Base-by-base conservation (phyloP, 92 coral and sea anemone species). In the Zoanthus gigantus region DNA sequence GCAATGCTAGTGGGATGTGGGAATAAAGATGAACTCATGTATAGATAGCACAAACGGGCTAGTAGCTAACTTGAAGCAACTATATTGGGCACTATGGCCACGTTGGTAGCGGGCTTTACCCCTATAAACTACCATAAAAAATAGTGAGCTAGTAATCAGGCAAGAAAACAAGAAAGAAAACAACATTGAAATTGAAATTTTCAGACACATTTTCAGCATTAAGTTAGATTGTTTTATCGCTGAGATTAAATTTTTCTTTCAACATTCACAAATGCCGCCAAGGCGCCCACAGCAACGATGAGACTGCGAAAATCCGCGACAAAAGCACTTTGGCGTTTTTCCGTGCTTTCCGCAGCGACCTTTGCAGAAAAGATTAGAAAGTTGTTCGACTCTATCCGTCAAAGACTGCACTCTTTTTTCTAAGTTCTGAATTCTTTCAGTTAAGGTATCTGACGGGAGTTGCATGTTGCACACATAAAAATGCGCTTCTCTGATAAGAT, bases 271-370 rank as follows among this genome's bases (percentile, higher is more conserved):
- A 23, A 89, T 42, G 17, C 98, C 96, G 4, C 99, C 95, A 68
- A 90, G 78, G 5, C 85, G 91, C 0, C 99, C 99, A 58, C 99
- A 96, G 72, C 99, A 96, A 4, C 98, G 89, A 72, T 96, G 99
- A 14, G 96, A 92, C 42, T 84, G 92, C n/a, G 86, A 90, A 86
- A 96, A 95, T 18, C 99, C 99, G 9, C 93, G 96, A 83, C 99
- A 95, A 74, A 96, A 90, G 85, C 99, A 96, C 68, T 92, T 96
- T 32, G 91, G 90, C 4, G 99, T 96, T 69, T 94, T 89, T 30
- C 92, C 93, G 75, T 96, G 99, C 77, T 96, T 95, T 13, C 88
- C 45, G 45, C 99, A 96, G 60, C 79, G 86, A 23, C 99, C 99
- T 1, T 87, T 77, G 46, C 99, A 96, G 72, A 93, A 78, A 8